These are phyloP conservation scores for Cordilura impudica DNA, from an alignment of 2,888 invertebrate genomes.

Conservation along the genomic window DNA sequence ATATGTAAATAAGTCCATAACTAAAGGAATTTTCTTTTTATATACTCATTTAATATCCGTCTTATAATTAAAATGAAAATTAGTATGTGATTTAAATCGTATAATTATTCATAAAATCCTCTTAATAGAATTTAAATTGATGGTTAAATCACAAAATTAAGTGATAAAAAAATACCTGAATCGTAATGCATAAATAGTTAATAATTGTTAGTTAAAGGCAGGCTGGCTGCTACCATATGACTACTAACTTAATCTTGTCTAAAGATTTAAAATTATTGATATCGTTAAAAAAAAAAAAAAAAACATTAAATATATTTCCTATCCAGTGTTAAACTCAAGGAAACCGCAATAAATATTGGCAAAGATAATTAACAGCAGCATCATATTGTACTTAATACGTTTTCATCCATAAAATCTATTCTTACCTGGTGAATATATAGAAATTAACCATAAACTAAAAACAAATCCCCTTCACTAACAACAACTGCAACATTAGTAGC, in stretches of 20 bases:
- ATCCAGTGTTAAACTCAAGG: not conserved
- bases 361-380: conserved; percentile 6
- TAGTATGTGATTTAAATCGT: not conserved
- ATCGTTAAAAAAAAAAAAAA: too few species aligned
- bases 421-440: conserved; percentile 25
- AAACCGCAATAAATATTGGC: not conserved
- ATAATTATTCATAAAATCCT: not conserved
- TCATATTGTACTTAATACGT: not conserved
- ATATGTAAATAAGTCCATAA: too few species aligned
- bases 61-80: not conserved
- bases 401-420: not conserved
- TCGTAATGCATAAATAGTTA: conserved; percentile 23
- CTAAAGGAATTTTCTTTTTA: too few species aligned
- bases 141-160: conserved; percentile 48
- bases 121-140: not conserved
- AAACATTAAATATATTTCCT: conserved; percentile 59
- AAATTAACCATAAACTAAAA: not conserved
- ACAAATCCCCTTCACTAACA: conserved; percentile 27
- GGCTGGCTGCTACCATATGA: not conserved
- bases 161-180: conserved; percentile 57
- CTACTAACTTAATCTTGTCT: conserved; percentile 55
- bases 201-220: conserved; percentile 27
- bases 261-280: conserved; percentile 52
- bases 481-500: not conserved
- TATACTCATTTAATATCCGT: not conserved